These are phyloP conservation scores for Amiota mariae DNA, from an alignment of 2,888 invertebrate genomes.

Conservation along the genomic window DNA sequence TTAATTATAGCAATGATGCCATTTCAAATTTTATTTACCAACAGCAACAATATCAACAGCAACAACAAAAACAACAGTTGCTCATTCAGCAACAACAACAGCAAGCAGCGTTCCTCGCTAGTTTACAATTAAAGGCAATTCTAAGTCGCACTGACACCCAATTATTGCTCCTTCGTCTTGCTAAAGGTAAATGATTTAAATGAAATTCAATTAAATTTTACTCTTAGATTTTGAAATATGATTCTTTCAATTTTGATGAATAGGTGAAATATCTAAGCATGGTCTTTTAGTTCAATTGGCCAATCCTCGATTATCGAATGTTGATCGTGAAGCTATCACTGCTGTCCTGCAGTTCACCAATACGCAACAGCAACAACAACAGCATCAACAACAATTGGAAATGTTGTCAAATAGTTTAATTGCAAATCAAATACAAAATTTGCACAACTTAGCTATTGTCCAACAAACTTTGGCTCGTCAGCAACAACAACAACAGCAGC, in stretches of 20 bases:
- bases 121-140: conserved; percentile 68
- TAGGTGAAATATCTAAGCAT: conserved; percentile 71
- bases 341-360: conserved; percentile 71
- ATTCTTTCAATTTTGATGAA: background rate
- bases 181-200: conserved; percentile 59
- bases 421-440: conserved; percentile 69
- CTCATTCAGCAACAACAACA: conserved; percentile 69
- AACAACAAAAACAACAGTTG: conserved; percentile 64
- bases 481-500: conserved; percentile 57
- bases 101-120: conserved; percentile 68
- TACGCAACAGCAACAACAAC: conserved; percentile 68
- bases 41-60: conserved; percentile 67
- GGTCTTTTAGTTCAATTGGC: conserved; percentile 69
- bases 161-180: conserved; percentile 64
- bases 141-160: conserved; percentile 69
- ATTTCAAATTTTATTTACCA: conserved; percentile 68
- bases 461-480: conserved; percentile 68
- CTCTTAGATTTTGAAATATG: background rate
- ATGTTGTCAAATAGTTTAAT: conserved; percentile 65
- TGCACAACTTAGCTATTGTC: conserved; percentile 69
- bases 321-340: conserved; percentile 71
- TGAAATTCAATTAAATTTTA: background rate
- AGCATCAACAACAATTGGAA: conserved; percentile 67
- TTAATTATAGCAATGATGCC: conserved; percentile 57
- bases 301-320: conserved; percentile 65